Conservation (phyloP, 2,113 vertebrate genomes). For the Ivindomyrus marchei region DNA sequence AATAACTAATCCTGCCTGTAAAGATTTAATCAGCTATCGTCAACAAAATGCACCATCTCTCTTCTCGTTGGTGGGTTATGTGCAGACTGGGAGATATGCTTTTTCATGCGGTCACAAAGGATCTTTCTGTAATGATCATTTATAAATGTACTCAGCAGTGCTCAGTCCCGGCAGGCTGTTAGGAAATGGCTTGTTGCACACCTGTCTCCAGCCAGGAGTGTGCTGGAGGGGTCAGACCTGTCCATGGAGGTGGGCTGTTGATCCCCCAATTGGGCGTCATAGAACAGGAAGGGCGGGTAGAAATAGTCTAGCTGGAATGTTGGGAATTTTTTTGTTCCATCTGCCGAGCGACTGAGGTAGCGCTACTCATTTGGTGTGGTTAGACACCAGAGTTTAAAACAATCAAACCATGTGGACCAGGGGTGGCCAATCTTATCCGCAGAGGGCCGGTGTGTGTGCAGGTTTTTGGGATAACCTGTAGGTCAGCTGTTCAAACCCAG, state of each 20-base stretch:
- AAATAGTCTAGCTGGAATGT: neutral
- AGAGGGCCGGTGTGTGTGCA: no score
- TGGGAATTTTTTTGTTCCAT: neutral
- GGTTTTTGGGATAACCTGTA: no score
- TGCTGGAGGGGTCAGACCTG: neutral
- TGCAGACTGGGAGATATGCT: neutral
- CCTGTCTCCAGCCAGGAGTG: neutral
- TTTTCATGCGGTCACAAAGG: neutral
- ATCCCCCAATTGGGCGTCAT: neutral
- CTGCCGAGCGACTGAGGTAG: neutral
- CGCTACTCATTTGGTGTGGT: neutral
- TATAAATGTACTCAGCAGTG: neutral
- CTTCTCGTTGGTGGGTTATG: neutral
- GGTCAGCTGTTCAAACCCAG: no score
- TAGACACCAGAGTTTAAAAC: neutral
- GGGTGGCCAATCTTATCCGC: no score
- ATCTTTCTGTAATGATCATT: neutral
- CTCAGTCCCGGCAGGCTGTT: neutral
- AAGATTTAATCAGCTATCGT: neutral
- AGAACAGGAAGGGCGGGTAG: neutral
- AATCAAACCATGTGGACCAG: neutral
- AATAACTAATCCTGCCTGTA: neutral
- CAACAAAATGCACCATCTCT: neutral
- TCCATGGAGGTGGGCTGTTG: neutral
- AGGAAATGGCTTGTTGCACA: neutral